phyloP scores from a whole-genome alignment of 2,888 invertebrate genomes.

The Ectemnius lituratus region DNA sequence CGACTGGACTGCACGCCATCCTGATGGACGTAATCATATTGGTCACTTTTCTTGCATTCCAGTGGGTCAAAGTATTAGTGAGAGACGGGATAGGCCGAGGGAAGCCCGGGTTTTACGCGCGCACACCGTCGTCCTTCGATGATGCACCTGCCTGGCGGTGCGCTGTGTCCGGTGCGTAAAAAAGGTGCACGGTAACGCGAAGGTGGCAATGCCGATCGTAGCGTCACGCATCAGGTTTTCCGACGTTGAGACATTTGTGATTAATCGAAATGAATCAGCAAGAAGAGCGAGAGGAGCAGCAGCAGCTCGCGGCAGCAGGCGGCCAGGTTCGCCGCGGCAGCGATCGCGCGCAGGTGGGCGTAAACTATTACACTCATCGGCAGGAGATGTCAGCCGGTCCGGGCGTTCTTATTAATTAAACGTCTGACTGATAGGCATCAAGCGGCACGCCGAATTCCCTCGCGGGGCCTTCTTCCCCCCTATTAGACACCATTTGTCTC shows the following conservation, averaged over 20 bases:
- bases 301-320: constrained; percentile 34
- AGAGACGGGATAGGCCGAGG: constrained; percentile 1
- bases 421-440: constrained; percentile 75
- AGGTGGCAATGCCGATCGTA: not conserved
- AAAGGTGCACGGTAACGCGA: constrained; percentile 12
- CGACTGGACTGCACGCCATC: not conserved
- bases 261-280: constrained; percentile 68
- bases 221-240: constrained; percentile 35
- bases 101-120: not conserved
- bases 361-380: constrained; percentile 74
- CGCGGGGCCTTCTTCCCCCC: constrained; percentile 64
- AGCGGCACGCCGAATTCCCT: constrained; percentile 63
- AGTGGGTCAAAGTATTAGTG: constrained; percentile 12
- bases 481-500: constrained; percentile 76
- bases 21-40: not conserved
- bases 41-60: constrained; percentile 2
- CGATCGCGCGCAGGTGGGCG: constrained; percentile 71
- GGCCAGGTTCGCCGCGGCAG: constrained; percentile 38
- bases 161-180: not conserved
- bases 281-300: constrained; percentile 9
- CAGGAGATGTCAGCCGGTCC: constrained; percentile 71
- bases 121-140: too few species aligned
- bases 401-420: constrained; percentile 76
- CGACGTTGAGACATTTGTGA: constrained; percentile 46
- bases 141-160: not conserved